Evolutionary conservation across 2,888 invertebrate species (phyloP).

Genomic region (Nasonia oneida): DNA sequence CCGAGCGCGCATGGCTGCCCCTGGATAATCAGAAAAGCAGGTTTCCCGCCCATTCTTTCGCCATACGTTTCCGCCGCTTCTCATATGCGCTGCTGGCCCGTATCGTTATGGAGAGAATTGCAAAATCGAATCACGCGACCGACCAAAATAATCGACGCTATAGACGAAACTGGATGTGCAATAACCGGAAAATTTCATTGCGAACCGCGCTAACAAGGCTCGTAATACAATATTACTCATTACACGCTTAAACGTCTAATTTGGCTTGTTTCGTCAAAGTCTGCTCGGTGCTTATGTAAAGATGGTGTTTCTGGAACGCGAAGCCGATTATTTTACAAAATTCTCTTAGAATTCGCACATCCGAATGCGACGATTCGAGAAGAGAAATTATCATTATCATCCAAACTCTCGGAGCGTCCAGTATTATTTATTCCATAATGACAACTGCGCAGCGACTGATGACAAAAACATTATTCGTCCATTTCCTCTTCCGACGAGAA

Average conservation of each 20-base stretch:
- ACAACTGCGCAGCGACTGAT: too few relatives aligned
- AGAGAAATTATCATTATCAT: too few relatives aligned
- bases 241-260: not conserved
- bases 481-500: not conserved
- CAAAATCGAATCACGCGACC: constrained; percentile 40
- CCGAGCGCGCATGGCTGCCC: not conserved
- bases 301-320: not conserved
- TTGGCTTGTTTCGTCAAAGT: constrained; percentile 7
- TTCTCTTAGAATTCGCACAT: not conserved
- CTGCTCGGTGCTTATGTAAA: not conserved
- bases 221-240: not conserved
- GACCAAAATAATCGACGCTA: constrained; percentile 47
- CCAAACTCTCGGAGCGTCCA: too few relatives aligned
- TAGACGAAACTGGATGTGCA: constrained; percentile 46
- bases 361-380: not conserved
- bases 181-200: constrained; percentile 48
- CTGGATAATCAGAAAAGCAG: constrained; percentile 42
- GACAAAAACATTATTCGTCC: not conserved
- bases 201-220: not conserved
- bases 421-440: not conserved
- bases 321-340: not conserved
- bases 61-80: constrained; percentile 37
- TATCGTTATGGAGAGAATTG: constrained; percentile 7
- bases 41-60: constrained; percentile 35
- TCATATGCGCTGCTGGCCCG: not conserved